These are phyloP conservation scores for Anhinga rufa DNA, from an alignment of 2,113 vertebrate species.

Conservation along the genomic window DNA sequence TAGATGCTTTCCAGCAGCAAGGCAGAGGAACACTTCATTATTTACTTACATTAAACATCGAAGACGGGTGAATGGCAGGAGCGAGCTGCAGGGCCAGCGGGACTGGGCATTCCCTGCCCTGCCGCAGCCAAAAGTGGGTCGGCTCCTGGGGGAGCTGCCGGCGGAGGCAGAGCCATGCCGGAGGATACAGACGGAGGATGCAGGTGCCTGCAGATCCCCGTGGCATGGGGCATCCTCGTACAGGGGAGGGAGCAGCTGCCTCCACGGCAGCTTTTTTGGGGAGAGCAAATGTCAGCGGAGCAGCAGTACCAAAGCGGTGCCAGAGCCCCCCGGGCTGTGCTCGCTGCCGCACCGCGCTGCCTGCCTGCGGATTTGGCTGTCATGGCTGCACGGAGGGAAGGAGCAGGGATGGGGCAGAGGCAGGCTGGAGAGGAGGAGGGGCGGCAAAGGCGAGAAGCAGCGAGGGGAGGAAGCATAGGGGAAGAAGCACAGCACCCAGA, in stretches of 20 bases:
- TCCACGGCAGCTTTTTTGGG: not conserved
- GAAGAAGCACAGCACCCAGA: not conserved
- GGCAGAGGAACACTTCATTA: not conserved
- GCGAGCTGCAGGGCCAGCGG: not conserved
- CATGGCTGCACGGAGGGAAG: not conserved
- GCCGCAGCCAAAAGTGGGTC: not conserved
- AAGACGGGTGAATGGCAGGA: not conserved
- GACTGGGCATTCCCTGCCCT: not conserved
- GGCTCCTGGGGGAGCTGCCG: not conserved
- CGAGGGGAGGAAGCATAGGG: not conserved
- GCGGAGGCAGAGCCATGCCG: fast-evolving
- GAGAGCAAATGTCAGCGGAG: not conserved
- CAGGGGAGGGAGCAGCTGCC: not conserved
- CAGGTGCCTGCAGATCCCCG: not conserved
- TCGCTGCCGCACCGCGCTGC: not conserved
- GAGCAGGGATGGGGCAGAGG: not conserved
- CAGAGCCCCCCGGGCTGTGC: not conserved
- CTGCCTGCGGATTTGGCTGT: not conserved
- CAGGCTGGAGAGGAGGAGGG: not conserved
- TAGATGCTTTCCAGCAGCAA: not conserved
- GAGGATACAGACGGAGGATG: not conserved
- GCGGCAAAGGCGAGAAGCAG: not conserved
- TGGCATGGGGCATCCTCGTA: not conserved
- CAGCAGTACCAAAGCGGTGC: not conserved
- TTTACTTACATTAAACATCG: not conserved